Evolutionary conservation across 2,797 vertebrate genomes (phyloP).

Genomic region (Artibeus jamaicensis): DNA sequence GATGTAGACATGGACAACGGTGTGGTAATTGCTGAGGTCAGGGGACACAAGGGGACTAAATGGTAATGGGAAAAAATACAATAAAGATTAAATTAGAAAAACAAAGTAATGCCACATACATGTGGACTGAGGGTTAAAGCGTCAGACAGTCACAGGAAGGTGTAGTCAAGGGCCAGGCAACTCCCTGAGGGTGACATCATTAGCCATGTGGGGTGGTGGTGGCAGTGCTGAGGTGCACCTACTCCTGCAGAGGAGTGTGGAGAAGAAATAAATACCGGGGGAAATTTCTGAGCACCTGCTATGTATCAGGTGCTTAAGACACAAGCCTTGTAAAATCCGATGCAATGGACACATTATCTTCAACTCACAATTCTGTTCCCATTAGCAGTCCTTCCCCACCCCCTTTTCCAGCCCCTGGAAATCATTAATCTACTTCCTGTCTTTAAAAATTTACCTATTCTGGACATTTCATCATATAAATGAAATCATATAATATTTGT

Average conservation of each 20-base stretch:
- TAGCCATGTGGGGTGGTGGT: not conserved
- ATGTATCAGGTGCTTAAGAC: not conserved
- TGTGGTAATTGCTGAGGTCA: not conserved
- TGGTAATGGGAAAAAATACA: not conserved
- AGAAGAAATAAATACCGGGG: not conserved
- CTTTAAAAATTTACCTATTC: not conserved
- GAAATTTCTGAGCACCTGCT: not conserved
- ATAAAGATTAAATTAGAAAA: not conserved
- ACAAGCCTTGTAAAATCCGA: not conserved
- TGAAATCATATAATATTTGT: not conserved
- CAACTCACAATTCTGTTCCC: not conserved
- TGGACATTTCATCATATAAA: not conserved
- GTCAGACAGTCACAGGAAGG: not conserved
- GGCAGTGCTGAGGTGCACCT: not conserved
- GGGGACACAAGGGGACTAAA: not conserved
- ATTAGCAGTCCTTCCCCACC: not conserved
- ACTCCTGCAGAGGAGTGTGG: not conserved
- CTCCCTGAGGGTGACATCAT: not conserved
- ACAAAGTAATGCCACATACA: not conserved
- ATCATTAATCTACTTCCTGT: not conserved
- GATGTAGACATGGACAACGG: not conserved
- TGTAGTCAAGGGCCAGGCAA: not conserved
- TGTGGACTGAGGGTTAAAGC: not conserved
- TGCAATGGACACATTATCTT: not conserved
- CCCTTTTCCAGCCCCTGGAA: not conserved